Evolutionary conservation across 2,797 vertebrate genomes (phyloP), one percentile per base, ranked within the genome.

Genomic region (Crotalus adamanteus): DNA sequence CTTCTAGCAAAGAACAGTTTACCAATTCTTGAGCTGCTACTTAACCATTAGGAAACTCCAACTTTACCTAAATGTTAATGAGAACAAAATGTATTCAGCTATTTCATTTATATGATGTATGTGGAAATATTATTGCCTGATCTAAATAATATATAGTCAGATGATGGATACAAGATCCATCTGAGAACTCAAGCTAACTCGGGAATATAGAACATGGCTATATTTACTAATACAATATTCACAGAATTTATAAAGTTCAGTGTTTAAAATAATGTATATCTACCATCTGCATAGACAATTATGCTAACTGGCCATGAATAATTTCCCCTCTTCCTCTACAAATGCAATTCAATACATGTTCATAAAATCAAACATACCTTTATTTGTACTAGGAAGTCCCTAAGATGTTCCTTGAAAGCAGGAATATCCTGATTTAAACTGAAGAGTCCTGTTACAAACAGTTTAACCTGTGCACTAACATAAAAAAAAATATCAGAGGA

Each of bases 361-460:
- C 25, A 93, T 31, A 89, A 85, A 51, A 0, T 25, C 56, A 88
- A 42, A 94, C 95, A 95, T 98, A 99, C 99, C 99, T 99, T 99
- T 94, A 99, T 99, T 96, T 99, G 99, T 92, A 99, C 99, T 26
- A 99, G 98, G 97, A 99, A 99, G 97, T 99, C 99, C 97, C 99
- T 98, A 94, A 99, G 98, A 95, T 99, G 99, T 95, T 99, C 99
- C 97, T 99, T 99, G 97, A 99, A 99, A 92, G 99, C 99, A 96
- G 99, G 98, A 98, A 99, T 99, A 98, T 99, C 99, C 97, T 99
- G 99, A 97, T 99, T 99, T 97, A 99, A 97, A 97, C 99, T 99
- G 98, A 99, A 99, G 96, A 99, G 98, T 88, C 99, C 99, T 0
- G 99, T 99, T 96, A 99, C 99, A 96, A 99, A 99, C 97, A 99